Evolutionary conservation across 2,797 vertebrate species (phyloP).

Genomic region (Ctenopoma kingsleyae): DNA sequence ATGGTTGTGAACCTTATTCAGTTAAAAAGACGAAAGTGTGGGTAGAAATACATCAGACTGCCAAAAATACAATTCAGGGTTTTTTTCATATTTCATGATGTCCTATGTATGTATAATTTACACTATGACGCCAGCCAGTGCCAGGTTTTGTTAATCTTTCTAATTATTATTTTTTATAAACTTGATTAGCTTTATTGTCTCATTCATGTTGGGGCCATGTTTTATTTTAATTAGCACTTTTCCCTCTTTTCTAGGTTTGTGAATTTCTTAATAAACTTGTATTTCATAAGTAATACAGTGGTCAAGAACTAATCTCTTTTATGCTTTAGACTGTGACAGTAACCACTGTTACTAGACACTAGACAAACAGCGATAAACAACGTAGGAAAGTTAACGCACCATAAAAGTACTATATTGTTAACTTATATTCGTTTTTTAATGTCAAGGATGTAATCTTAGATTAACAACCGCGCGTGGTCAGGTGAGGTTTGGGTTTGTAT

Average conservation of each 20-base stretch:
- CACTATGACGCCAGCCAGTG: slow-evolving; percentile 70
- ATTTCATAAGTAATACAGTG: slow-evolving; percentile 78
- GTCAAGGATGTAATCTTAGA: neutral
- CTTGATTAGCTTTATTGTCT: slow-evolving; percentile 78
- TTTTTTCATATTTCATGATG: slow-evolving; percentile 66
- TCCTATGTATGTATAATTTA: slow-evolving; percentile 66
- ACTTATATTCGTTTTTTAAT: neutral
- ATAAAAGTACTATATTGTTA: neutral
- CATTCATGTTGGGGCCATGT: slow-evolving; percentile 84
- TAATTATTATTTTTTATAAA: slow-evolving; percentile 76
- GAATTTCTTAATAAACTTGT: slow-evolving; percentile 88
- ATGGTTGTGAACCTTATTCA: slow-evolving; percentile 41
- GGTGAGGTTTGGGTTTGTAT: neutral
- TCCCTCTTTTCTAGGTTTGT: slow-evolving; percentile 81
- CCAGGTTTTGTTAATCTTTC: slow-evolving; percentile 74
- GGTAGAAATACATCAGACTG: slow-evolving; percentile 42
- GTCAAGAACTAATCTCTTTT: slow-evolving; percentile 73
- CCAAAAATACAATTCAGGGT: slow-evolving; percentile 67
- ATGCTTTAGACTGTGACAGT: slow-evolving; percentile 37
- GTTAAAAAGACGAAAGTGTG: slow-evolving; percentile 47
- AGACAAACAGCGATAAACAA: slow-evolving; percentile 8
- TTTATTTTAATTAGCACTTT: slow-evolving; percentile 88
- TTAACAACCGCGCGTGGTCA: neutral
- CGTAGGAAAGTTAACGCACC: neutral
- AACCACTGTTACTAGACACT: slow-evolving; percentile 38